Conservation (phyloP, 2,113 vertebrate species). For the Mobula birostris region DNA sequence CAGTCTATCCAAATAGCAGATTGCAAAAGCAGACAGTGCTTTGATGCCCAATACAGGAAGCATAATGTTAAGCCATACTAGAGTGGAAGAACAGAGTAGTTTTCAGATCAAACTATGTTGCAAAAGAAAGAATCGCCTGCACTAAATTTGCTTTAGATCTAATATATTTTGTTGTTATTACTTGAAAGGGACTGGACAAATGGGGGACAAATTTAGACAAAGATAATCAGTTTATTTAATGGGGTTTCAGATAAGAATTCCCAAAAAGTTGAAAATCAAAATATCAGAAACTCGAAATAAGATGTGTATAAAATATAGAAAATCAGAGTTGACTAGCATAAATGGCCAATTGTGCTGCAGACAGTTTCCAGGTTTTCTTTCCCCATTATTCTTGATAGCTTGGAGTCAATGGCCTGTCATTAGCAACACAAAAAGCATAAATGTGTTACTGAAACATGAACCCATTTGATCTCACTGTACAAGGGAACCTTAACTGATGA, state of each 20-base stretch:
- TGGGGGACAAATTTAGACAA: neutral
- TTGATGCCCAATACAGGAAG: constrained; percentile 89
- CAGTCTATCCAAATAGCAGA: constrained; percentile 82
- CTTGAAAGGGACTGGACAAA: neutral
- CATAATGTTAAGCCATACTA: constrained; percentile 94
- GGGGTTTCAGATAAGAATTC: neutral
- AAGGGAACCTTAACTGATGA: no score
- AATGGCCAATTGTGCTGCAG: no score
- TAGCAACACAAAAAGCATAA: no score
- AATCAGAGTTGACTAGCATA: no score
- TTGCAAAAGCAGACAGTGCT: constrained; percentile 76
- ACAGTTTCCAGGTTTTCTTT: no score
- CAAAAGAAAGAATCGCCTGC: neutral
- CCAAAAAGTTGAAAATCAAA: no score
- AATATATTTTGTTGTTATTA: neutral
- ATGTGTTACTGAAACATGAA: no score
- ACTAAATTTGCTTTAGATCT: neutral
- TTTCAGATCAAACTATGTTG: neutral
- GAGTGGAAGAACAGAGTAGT: constrained; percentile 38
- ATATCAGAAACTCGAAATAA: no score
- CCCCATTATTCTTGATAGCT: no score
- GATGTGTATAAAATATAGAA: no score
- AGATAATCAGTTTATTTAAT: neutral
- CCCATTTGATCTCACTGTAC: no score
- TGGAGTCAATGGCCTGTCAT: no score